Evolutionary conservation across 2,888 invertebrate species (phyloP).

Genomic region (Ichneumoninae sp.): DNA sequence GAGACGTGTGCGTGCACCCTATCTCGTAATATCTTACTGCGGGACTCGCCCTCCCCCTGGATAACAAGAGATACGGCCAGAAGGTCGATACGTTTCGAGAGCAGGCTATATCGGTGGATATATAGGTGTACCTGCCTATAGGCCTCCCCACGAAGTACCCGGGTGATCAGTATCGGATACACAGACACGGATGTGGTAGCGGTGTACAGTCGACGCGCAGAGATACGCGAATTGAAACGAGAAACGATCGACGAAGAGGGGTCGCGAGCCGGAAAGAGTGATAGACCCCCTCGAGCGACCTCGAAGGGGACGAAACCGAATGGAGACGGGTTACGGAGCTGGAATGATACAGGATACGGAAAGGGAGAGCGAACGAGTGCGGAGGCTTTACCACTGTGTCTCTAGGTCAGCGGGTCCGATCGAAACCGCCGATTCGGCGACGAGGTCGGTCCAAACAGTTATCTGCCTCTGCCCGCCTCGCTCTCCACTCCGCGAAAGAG

Average conservation of each 20-base stretch:
- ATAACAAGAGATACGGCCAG: slow-evolving; percentile 47
- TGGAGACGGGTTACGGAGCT: background rate
- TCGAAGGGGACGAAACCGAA: slow-evolving; percentile 27
- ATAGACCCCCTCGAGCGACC: slow-evolving; percentile 13
- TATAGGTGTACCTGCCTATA: slow-evolving; percentile 8
- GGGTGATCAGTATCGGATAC: slow-evolving; percentile 41
- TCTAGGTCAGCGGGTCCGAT: slow-evolving; percentile 57
- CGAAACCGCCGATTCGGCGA: slow-evolving; percentile 48
- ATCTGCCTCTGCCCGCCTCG: slow-evolving; percentile 35
- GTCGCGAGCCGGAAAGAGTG: background rate
- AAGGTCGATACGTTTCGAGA: slow-evolving; percentile 50
- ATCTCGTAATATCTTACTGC: slow-evolving; percentile 39
- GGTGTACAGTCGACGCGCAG: slow-evolving; percentile 22
- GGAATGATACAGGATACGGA: slow-evolving; percentile 20
- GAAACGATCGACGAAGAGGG: slow-evolving; percentile 47
- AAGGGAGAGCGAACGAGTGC: slow-evolving; percentile 9
- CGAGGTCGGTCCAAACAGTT: slow-evolving; percentile 52
- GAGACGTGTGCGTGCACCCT: slow-evolving; percentile 38
- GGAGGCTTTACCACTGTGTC: slow-evolving; percentile 28
- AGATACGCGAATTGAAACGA: slow-evolving; percentile 43
- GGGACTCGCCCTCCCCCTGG: slow-evolving; percentile 1
- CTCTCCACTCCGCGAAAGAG: background rate
- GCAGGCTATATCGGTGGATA: slow-evolving; percentile 30
- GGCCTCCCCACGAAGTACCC: background rate
- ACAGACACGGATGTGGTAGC: slow-evolving; percentile 13